A percentile compares a stretch with the other conserved stretches of the same genome.
These are phyloP conservation scores for Trinectes maculatus DNA, from an alignment of 2,113 vertebrate species.

Conservation along the genomic window DNA sequence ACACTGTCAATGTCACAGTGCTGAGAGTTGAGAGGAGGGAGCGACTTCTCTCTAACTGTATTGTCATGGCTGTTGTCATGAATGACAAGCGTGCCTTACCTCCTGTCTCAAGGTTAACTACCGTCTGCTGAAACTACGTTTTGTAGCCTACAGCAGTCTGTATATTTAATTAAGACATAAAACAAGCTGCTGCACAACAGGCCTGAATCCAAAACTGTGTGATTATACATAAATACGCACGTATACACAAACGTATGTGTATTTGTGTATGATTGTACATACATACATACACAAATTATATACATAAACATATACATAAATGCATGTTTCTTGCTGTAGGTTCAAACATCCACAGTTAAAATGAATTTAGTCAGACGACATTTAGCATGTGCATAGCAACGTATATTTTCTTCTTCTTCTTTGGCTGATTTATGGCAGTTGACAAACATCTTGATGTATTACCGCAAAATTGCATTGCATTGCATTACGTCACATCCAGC, in stretches of 20 bases:
- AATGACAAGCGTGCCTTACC: conserved; percentile 44
- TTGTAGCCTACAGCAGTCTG: not conserved
- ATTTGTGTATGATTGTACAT: no score
- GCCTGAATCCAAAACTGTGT: not conserved
- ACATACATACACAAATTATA: no score
- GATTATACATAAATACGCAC: no score
- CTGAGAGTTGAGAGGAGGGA: conserved; percentile 19
- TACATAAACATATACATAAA: no score
- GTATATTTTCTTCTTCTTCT: no score
- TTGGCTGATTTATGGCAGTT: no score
- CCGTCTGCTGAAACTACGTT: conserved; percentile 17
- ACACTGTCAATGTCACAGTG: conserved; percentile 35
- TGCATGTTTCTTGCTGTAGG: not conserved
- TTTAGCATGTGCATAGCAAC: no score
- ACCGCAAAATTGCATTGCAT: no score
- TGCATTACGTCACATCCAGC: no score
- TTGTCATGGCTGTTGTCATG: conserved; percentile 5
- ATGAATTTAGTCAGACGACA: no score
- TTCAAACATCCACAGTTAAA: not conserved
- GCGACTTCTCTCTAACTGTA: conserved; percentile 8
- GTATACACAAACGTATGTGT: no score
- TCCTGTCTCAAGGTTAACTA: conserved; percentile 43
- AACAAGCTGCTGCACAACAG: not conserved
- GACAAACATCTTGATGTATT: no score
- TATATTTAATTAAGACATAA: conserved; percentile 13